Percentiles rank a stretch among this genome's conserved stretches.
These are phyloP conservation scores for Nanorana parkeri DNA, from an alignment of 2,113 vertebrate genomes.

Conservation along the genomic window DNA sequence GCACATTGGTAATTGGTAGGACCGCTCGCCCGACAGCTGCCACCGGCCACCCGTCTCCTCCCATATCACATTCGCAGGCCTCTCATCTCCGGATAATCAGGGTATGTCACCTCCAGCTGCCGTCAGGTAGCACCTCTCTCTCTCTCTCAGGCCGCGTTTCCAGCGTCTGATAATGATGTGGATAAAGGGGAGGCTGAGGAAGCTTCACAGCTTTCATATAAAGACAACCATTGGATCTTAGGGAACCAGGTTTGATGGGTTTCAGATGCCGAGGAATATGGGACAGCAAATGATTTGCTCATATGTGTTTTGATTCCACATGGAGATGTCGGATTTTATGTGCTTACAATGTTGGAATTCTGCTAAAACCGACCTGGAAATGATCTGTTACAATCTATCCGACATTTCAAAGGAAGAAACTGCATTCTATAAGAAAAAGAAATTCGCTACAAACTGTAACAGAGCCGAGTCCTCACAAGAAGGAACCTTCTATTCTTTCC, in stretches of 20 bases:
- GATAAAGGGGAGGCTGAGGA: neutral
- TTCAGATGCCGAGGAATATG: neutral
- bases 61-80: neutral
- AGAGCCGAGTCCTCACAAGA: no score
- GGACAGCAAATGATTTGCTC: neutral
- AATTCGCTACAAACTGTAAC: no score
- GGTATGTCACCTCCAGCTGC: neutral
- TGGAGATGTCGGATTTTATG: no score
- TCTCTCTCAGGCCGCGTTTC: conserved; percentile 1
- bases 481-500: no score
- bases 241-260: neutral
- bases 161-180: neutral
- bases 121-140: conserved; percentile 1
- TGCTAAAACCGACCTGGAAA: no score
- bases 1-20: conserved; percentile 18
- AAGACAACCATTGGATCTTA: neutral
- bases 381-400: no score
- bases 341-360: no score
- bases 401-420: no score
- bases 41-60: conserved; percentile 10
- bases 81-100: conserved; percentile 34
- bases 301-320: no score
- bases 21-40: conserved; percentile 29
- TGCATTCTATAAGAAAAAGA: no score
- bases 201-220: neutral